Evolutionary conservation across 2,888 invertebrate species (phyloP).

Genomic region (Agriopis aurantiaria): DNA sequence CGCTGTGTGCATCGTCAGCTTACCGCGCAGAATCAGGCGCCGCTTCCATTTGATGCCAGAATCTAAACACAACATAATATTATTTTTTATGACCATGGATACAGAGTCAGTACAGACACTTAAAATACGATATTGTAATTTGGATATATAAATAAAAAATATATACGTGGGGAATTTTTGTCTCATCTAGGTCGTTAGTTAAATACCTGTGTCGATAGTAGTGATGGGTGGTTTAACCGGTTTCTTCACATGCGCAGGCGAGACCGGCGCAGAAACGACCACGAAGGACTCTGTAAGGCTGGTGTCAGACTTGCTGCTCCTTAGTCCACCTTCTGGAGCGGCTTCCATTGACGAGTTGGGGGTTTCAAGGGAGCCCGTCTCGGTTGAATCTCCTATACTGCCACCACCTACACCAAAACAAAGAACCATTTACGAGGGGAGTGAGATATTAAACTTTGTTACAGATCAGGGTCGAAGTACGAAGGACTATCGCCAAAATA

Average conservation of each 20-base stretch:
- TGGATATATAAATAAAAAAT: too few species aligned
- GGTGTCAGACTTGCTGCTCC: conserved; percentile 96
- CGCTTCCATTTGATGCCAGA: conserved; percentile 90
- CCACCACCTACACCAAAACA: conserved; percentile 79
- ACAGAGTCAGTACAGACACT: not conserved
- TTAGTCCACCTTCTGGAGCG: conserved; percentile 82
- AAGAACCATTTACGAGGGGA: not conserved
- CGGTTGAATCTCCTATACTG: conserved; percentile 81
- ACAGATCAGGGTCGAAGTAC: too few species aligned
- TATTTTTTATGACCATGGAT: not conserved
- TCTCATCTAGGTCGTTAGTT: not conserved
- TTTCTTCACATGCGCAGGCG: conserved; percentile 48
- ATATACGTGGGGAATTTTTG: too few species aligned
- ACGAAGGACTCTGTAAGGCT: conserved; percentile 97
- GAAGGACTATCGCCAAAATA: too few species aligned
- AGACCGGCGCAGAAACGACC: conserved; percentile 88
- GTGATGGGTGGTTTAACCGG: conserved; percentile 44
- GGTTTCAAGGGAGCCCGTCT: conserved; percentile 69
- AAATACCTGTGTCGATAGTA: conserved; percentile 62
- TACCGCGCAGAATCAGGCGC: conserved; percentile 96
- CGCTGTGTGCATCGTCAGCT: conserved; percentile 98
- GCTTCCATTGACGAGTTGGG: conserved; percentile 59
- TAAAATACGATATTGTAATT: too few species aligned
- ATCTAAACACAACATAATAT: conserved; percentile 42
- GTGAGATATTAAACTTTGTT: not conserved